Evolutionary conservation across 1,140 invertebrate species (phyloP), one percentile per base, ranked within the genome.

Genomic region (Zaprionus gabonicus): DNA sequence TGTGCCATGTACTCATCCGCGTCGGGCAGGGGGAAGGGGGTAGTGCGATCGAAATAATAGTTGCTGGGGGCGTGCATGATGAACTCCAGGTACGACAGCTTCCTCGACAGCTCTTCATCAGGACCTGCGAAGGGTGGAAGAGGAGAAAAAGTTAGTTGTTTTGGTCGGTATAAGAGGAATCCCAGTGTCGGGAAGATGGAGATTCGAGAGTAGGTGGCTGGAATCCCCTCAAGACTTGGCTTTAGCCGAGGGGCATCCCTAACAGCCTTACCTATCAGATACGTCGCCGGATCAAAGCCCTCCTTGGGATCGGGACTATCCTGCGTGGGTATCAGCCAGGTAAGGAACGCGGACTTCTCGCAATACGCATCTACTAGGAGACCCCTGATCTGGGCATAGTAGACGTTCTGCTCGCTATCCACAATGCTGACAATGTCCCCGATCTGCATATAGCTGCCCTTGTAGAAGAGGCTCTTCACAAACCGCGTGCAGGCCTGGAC

Each of bases 61-160:
- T 98, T 97, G 9, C 97, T 97, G 2, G 97, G 97, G 2, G 97
- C 97, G 92, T 98, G 97, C 95, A 98, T 98, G 12, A 98, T 95
- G 94, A 98, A 98, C 88, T 98, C 96, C 95, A 98, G 96, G 71
- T 95, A 97, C 58, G 97, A 96, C 56, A 99, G 93, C 93, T 97
- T 97, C 4, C 97, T 94, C 1, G 97, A 97, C 4, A 98, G 93
- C 81, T 98, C 97, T 94, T 99, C 98, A 91, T 98, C 97, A 34
- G 97, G 97, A 9, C 98, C 96, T 97, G 92, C 25, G 20, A 49
- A 27, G 3, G 31, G n/a, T 38, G 5, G 41, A 68, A 17, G 6
- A 53, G 57, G 80, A 68, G 31, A 44, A 64, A 3, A 3, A 9
- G 4, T 31, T 17, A 31, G 23, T 49, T 17, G 23, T 49, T 17